Percentiles rank a stretch among this genome's conserved stretches.
Conservation (phyloP, 1,140 invertebrate genomes). For the Sitobion miscanthi region DNA sequence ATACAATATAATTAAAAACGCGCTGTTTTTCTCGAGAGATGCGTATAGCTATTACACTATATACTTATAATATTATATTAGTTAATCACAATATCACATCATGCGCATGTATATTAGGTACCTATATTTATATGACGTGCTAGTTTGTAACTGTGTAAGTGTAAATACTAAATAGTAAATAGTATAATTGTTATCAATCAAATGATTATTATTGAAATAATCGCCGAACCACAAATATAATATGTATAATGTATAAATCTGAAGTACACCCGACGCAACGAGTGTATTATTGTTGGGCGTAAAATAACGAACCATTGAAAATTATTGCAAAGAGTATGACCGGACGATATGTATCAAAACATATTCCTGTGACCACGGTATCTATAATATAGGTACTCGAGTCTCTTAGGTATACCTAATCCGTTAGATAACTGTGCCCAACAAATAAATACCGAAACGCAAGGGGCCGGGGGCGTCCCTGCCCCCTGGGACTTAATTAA, state of each 20-base stretch:
- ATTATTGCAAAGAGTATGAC: not conserved
- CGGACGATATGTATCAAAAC: too few relatives aligned
- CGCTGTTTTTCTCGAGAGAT: not conserved
- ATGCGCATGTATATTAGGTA: not conserved
- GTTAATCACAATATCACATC: not conserved
- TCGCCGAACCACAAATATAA: not conserved
- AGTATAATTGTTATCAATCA: not conserved
- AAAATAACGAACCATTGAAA: not conserved
- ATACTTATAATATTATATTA: not conserved
- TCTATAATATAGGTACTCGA: too few relatives aligned
- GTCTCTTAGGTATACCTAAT: too few relatives aligned
- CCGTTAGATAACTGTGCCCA: not conserved
- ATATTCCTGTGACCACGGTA: too few relatives aligned
- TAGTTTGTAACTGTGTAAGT: too few relatives aligned
- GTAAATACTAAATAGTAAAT: not conserved
- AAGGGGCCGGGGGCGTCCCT: not conserved
- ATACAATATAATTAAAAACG: not conserved
- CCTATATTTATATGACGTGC: too few relatives aligned
- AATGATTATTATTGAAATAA: not conserved
- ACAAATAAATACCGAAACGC: not conserved
- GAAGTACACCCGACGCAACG: too few relatives aligned
- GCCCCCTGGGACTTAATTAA: not conserved
- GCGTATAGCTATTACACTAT: not conserved
- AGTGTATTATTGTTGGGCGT: not conserved
- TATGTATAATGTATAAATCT: not conserved